Conservation (phyloP, 2,888 invertebrate species). For the Ephialtes manifestator region DNA sequence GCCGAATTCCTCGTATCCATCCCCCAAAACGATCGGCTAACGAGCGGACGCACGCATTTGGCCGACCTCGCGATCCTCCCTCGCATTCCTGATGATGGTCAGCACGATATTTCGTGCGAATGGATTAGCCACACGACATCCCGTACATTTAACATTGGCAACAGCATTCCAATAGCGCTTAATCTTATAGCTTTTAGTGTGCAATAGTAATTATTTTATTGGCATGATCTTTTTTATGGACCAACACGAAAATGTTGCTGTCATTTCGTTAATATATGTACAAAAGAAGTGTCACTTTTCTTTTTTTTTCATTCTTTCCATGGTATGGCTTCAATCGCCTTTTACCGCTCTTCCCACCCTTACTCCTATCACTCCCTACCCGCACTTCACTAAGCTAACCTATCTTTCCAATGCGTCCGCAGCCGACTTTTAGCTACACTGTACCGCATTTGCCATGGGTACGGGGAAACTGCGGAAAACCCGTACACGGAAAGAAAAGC, state of each 20-base stretch:
- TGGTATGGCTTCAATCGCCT: too few relatives aligned
- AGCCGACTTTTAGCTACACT: too few relatives aligned
- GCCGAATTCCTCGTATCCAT: slow-evolving; percentile 78
- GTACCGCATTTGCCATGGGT: too few relatives aligned
- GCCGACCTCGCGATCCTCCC: slow-evolving; percentile 60
- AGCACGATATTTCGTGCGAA: slow-evolving; percentile 61
- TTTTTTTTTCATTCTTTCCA: too few relatives aligned
- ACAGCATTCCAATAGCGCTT: slow-evolving; percentile 24
- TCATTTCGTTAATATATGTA: neutral
- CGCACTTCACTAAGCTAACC: too few relatives aligned
- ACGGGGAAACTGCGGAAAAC: too few relatives aligned
- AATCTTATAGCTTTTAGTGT: slow-evolving; percentile 21
- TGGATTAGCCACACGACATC: slow-evolving; percentile 36
- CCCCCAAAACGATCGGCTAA: slow-evolving; percentile 79
- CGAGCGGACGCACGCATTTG: slow-evolving; percentile 77
- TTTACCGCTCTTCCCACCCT: too few relatives aligned
- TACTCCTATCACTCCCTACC: too few relatives aligned
- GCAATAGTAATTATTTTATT: slow-evolving; percentile 2
- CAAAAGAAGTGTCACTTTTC: neutral
- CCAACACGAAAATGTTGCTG: neutral
- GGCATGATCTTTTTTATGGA: neutral
- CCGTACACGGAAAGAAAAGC: too few relatives aligned
- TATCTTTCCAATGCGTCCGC: too few relatives aligned
- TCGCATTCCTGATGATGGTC: slow-evolving; percentile 66
- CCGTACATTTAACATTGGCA: slow-evolving; percentile 43